Evolutionary conservation across 64 coral and sea anemone species (phyloP).

Genomic region (Montipora cactus): DNA sequence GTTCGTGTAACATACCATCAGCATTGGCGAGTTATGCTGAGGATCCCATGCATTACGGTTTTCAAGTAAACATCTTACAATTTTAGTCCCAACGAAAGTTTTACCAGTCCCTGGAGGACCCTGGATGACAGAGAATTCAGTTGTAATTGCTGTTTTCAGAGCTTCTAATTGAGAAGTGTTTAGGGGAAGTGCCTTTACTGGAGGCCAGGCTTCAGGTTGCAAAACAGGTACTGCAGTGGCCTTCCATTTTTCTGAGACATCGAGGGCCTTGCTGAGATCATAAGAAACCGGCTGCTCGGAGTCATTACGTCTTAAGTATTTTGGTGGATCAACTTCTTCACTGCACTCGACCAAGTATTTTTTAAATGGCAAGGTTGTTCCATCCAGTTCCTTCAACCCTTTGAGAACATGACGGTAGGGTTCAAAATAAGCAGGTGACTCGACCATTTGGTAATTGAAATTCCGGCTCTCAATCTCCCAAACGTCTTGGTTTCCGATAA

Average conservation of each 20-base stretch:
- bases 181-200: constrained; percentile 9
- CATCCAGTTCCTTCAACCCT: constrained; percentile 58
- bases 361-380: constrained; percentile 3
- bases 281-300: constrained; percentile 3
- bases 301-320: constrained; percentile 1
- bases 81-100: constrained; percentile 47
- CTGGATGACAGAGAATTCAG: no score
- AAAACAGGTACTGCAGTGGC: constrained; percentile 56
- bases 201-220: constrained; percentile 61
- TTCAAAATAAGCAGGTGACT: constrained; percentile 72
- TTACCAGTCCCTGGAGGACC: no score
- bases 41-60: constrained; percentile 59
- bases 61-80: constrained; percentile 56
- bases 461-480: constrained; percentile 42
- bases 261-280: constrained; percentile 52
- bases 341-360: constrained; percentile 17
- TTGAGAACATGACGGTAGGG: constrained; percentile 74
- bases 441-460: constrained; percentile 34
- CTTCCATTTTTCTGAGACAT: background rate
- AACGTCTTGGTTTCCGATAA: constrained; percentile 37
- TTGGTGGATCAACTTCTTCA: constrained; percentile 39
- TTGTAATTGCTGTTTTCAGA: no score
- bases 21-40: no score
- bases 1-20: no score
- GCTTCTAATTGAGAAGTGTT: no score